A percentile compares a stretch with the other conserved stretches of the same genome.
Evolutionary conservation across 1,140 invertebrate species (phyloP).

Genomic region (Drosophila nannoptera): DNA sequence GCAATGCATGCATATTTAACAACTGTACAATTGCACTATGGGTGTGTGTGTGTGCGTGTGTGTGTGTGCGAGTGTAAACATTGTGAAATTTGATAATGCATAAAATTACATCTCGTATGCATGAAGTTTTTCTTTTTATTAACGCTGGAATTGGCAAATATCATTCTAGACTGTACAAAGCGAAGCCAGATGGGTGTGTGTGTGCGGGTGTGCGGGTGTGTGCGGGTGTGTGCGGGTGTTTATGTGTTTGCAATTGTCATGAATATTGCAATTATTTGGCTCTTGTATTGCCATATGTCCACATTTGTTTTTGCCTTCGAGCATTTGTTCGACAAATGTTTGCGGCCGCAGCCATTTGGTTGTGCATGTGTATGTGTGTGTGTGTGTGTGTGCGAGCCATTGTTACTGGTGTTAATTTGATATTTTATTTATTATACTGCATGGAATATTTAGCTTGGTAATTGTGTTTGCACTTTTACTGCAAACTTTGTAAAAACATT

Average conservation of each 20-base stretch:
- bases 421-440: slow-evolving; percentile 72
- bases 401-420: slow-evolving; percentile 64
- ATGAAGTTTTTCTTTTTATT: slow-evolving; percentile 32
- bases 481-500: slow-evolving; percentile 21
- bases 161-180: slow-evolving; percentile 61
- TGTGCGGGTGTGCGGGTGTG: too few species aligned
- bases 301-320: slow-evolving; percentile 48
- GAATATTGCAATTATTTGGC: slow-evolving; percentile 75
- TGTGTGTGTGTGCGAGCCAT: slow-evolving; percentile 19
- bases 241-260: slow-evolving; percentile 68
- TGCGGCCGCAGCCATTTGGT: slow-evolving; percentile 16
- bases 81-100: slow-evolving; percentile 40
- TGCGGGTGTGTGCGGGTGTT: slow-evolving; percentile 4
- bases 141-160: slow-evolving; percentile 50
- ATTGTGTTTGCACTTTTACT: slow-evolving; percentile 60
- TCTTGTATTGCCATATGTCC: slow-evolving; percentile 54
- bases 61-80: slow-evolving; percentile 24
- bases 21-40: slow-evolving; percentile 47
- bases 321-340: slow-evolving; percentile 44
- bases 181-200: too few species aligned
- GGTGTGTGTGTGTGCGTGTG: neutral
- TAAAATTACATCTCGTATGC: slow-evolving; percentile 56
- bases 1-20: slow-evolving; percentile 52
- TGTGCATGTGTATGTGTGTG: slow-evolving; percentile 12
- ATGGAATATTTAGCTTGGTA: slow-evolving; percentile 70